Evolutionary conservation across 2,797 vertebrate species (phyloP).

Genomic region (Argya squamiceps): DNA sequence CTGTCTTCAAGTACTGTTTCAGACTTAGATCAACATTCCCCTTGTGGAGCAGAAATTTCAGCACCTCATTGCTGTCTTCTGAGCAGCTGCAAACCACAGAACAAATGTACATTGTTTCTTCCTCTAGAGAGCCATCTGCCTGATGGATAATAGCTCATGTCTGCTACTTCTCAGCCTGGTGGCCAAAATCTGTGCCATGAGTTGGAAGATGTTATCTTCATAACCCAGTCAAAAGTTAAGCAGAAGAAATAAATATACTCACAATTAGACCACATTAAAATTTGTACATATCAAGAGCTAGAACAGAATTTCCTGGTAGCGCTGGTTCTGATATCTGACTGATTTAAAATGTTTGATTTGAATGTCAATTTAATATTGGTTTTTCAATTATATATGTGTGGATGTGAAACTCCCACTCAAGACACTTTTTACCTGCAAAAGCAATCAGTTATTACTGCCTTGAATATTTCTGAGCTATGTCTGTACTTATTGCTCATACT

Average conservation of each 20-base stretch:
- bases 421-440: not conserved
- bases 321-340: not conserved
- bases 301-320: not conserved
- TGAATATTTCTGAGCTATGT: not conserved
- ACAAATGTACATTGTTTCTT: not conserved
- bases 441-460: not conserved
- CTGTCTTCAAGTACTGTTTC: slow-evolving; percentile 9
- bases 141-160: not conserved
- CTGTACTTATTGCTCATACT: not conserved
- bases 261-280: not conserved
- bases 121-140: not conserved
- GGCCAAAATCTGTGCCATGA: not conserved
- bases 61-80: slow-evolving; percentile 16
- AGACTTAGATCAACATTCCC: slow-evolving; percentile 14
- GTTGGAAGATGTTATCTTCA: not conserved
- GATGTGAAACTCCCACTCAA: not conserved
- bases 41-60: slow-evolving; percentile 39
- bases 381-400: not conserved
- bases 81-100: slow-evolving; percentile 7
- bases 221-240: not conserved
- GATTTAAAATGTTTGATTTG: not conserved
- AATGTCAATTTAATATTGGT: not conserved
- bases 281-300: not conserved
- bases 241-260: not conserved
- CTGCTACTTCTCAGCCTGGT: not conserved